Percentiles rank a stretch among this genome's conserved stretches.
phyloP scores from a whole-genome alignment of 2,888 invertebrate species.

The Galeruca laticollis region DNA sequence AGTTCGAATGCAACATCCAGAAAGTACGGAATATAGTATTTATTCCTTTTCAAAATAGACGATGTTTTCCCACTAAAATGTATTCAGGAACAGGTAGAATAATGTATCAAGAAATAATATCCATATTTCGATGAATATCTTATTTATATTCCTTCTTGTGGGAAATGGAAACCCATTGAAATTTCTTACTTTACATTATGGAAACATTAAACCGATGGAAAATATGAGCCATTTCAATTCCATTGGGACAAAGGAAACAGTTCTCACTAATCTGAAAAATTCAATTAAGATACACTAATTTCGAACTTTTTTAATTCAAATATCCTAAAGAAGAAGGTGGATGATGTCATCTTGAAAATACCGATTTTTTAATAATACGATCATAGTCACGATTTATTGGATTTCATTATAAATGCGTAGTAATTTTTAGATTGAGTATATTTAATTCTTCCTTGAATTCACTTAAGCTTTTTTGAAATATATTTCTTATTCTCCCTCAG shows the following conservation, averaged over 20 bases:
- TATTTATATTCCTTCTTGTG: conserved; percentile 25
- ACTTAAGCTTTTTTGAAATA: too few relatives aligned
- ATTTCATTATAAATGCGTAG: not conserved
- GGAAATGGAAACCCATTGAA: conserved; percentile 17
- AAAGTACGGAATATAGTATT: not conserved
- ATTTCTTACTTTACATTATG: conserved; percentile 19
- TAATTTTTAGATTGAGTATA: too few relatives aligned
- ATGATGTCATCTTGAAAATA: too few relatives aligned
- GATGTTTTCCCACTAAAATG: conserved; percentile 1
- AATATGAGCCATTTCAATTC: conserved; percentile 3
- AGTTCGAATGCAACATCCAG: not conserved
- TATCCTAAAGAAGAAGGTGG: not conserved
- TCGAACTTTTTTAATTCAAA: not conserved
- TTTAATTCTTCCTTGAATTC: too few relatives aligned
- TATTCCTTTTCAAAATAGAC: conserved; percentile 5
- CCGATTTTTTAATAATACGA: not conserved
- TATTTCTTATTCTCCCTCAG: too few relatives aligned
- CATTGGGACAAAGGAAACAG: not conserved
- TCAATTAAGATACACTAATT: not conserved
- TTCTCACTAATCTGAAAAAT: conserved; percentile 7
- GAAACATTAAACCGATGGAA: conserved; percentile 20
- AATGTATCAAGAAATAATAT: conserved; percentile 24
- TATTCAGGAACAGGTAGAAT: conserved; percentile 13
- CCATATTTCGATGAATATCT: conserved; percentile 20
- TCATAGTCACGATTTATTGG: not conserved